A percentile compares a stretch with the other conserved stretches of the same genome.
These are phyloP conservation scores for Strigops habroptila DNA, from an alignment of 2,113 vertebrate genomes.

Conservation along the genomic window DNA sequence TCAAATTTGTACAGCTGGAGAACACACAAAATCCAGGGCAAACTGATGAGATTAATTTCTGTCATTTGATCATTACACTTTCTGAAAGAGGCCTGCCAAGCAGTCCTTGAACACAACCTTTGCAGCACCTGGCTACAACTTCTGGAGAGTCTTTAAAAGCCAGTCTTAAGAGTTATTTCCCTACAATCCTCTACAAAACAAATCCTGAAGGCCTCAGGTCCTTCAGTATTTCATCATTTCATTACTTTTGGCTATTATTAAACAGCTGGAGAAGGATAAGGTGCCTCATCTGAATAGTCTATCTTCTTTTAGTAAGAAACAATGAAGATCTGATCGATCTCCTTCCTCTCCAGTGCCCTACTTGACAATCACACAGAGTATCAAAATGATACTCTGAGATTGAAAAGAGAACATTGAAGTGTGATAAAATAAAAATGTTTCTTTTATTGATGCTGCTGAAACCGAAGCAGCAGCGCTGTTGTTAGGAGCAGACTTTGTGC, in stretches of 20 bases:
- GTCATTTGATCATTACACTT: not conserved
- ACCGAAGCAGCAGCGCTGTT: not conserved
- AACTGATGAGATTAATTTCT: not conserved
- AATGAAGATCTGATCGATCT: not conserved
- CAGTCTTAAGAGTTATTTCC: not conserved
- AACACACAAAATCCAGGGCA: not conserved
- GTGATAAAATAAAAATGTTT: not conserved
- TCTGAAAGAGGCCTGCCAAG: not conserved
- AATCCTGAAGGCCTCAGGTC: not conserved
- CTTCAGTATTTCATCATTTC: not conserved
- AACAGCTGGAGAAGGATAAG: not conserved
- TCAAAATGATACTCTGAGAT: not conserved
- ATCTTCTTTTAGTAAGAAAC: not conserved
- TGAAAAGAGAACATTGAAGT: not conserved
- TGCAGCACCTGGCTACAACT: not conserved
- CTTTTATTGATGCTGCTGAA: not conserved
- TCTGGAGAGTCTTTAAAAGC: not conserved
- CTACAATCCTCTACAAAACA: not conserved
- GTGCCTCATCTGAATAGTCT: not conserved
- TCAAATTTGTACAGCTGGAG: not conserved
- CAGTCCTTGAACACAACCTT: not conserved
- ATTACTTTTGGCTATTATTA: not conserved
- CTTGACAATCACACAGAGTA: not conserved
- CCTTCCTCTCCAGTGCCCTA: not conserved
- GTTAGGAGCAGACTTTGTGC: not conserved